phyloP scores from a whole-genome alignment of 2,113 vertebrate genomes.

The Spea bombifrons region DNA sequence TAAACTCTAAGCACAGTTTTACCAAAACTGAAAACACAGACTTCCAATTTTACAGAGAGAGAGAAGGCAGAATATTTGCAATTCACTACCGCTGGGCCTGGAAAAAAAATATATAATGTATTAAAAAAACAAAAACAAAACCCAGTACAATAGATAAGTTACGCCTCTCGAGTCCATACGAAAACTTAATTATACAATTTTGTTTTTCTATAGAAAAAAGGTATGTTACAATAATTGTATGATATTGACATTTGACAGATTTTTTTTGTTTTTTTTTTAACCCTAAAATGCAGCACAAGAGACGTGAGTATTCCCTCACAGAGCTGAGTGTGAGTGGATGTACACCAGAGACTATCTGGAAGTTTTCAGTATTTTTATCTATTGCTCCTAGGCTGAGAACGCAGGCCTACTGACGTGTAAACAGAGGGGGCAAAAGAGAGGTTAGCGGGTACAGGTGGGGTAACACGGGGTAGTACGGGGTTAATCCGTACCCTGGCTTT shows the following conservation, averaged over 20 bases:
- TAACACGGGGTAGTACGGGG: too few species aligned
- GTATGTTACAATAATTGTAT: constrained; percentile 54
- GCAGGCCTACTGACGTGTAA: constrained; percentile 22
- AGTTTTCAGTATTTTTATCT: constrained; percentile 37
- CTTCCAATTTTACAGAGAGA: constrained; percentile 70
- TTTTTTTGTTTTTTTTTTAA: constrained; percentile 1
- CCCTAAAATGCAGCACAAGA: constrained; percentile 46
- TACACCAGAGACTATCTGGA: constrained; percentile 38
- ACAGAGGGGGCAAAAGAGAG: not conserved
- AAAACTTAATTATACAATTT: constrained; percentile 49
- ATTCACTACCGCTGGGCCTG: constrained; percentile 79
- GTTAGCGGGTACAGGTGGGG: too few species aligned
- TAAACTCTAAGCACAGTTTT: constrained; percentile 95
- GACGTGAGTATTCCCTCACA: constrained; percentile 32
- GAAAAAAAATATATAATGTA: constrained; percentile 51
- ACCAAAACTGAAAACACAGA: constrained; percentile 89
- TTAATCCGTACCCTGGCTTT: too few species aligned
- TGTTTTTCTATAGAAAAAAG: constrained; percentile 48
- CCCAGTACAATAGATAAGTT: constrained; percentile 45
- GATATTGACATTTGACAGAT: not conserved
- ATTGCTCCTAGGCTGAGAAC: constrained; percentile 43
- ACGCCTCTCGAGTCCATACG: constrained; percentile 49
- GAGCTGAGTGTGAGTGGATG: constrained; percentile 34
- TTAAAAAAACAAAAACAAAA: constrained; percentile 50
- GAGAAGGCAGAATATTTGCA: constrained; percentile 78